Percentiles rank a stretch among this genome's conserved stretches.
These are phyloP conservation scores for human DNA, from an alignment of 2,113 vertebrate species.

Conservation along the genomic window DNA sequence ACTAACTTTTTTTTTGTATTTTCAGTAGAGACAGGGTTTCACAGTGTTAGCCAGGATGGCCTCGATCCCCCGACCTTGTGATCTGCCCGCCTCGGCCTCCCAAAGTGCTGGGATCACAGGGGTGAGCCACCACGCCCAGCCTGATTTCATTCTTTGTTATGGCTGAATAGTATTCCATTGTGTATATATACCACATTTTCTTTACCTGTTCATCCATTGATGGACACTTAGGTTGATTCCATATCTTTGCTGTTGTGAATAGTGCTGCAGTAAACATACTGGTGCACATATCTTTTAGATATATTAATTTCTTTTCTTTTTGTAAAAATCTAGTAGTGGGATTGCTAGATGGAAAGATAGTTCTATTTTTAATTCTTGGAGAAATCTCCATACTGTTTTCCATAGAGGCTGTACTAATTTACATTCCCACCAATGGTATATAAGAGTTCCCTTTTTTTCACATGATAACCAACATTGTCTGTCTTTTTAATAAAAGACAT, in stretches of 20 bases:
- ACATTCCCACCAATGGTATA: background rate
- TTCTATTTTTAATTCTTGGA: background rate
- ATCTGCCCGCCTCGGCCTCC: no score
- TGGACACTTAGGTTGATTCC: background rate
- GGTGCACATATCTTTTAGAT: background rate
- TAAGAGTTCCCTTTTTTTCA: background rate
- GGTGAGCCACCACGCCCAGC: no score
- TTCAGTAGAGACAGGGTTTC: no score
- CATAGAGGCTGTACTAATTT: background rate
- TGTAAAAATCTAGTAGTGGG: background rate
- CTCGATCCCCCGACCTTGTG: no score
- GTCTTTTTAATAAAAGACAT: background rate
- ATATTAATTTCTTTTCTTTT: background rate
- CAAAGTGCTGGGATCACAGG: no score
- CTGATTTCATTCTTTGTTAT: background rate
- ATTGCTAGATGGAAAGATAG: background rate
- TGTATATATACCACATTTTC: background rate
- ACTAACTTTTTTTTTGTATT: no score
- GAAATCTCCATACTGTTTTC: background rate
- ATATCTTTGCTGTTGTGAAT: background rate
- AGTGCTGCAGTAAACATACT: background rate
- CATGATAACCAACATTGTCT: background rate
- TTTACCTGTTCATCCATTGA: background rate
- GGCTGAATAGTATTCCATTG: background rate
- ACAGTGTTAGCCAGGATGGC: no score